Evolutionary conservation across 1,140 invertebrate species (phyloP).

Genomic region (Rhizoglyphus robini): DNA sequence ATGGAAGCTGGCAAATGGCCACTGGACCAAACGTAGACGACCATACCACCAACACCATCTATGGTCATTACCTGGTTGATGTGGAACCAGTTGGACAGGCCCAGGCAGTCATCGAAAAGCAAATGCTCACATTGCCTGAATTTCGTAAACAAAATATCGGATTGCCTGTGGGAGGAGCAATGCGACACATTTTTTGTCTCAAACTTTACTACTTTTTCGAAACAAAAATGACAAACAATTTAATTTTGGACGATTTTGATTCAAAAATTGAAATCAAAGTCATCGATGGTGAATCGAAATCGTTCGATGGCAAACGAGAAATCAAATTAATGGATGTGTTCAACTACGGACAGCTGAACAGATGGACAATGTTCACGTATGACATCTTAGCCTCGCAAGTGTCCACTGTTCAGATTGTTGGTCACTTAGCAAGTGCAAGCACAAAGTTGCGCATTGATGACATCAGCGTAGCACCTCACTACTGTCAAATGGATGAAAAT

Average conservation of each 20-base stretch:
- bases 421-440: background rate
- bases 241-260: too few species aligned
- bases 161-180: background rate
- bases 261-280: background rate
- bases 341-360: background rate
- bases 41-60: background rate
- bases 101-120: background rate
- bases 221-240: background rate
- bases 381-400: background rate
- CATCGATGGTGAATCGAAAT: background rate
- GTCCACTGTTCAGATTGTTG: background rate
- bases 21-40: background rate
- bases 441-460: background rate
- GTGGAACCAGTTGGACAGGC: background rate
- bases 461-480: background rate
- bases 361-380: background rate
- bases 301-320: background rate
- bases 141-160: background rate
- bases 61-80: background rate
- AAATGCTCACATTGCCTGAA: background rate
- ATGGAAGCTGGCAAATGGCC: too few species aligned
- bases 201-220: background rate
- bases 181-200: too few species aligned
- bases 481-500: conserved; percentile 14
- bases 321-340: background rate